Conservation (phyloP, 92 coral and sea anemone species). For the Porites rus region DNA sequence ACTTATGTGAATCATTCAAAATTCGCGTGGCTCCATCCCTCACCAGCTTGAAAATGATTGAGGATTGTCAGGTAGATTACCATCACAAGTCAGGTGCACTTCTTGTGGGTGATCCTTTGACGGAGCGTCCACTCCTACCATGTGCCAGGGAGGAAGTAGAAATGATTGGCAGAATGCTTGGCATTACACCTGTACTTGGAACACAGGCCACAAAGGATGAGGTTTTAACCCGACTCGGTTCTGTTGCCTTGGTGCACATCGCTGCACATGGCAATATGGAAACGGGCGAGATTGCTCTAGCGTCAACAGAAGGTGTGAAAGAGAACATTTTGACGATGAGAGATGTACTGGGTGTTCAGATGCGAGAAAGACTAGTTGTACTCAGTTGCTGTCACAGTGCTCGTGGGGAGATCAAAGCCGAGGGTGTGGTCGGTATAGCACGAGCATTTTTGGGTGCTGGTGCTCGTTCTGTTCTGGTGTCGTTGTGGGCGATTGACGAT, state of each 20-base stretch:
- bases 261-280: neutral
- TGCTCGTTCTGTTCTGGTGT: slow-evolving; percentile 40
- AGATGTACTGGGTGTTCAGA: slow-evolving; percentile 23
- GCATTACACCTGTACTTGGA: too few relatives aligned
- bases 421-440: slow-evolving; percentile 46
- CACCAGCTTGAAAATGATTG: too few relatives aligned
- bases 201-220: too few relatives aligned
- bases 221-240: too few relatives aligned
- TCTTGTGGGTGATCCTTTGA: too few relatives aligned
- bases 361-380: slow-evolving; percentile 39
- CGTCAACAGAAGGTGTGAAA: neutral
- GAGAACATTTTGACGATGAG: slow-evolving; percentile 17
- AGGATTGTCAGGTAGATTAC: too few relatives aligned
- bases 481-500: slow-evolving; percentile 39
- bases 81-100: too few relatives aligned
- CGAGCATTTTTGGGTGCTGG: slow-evolving; percentile 45
- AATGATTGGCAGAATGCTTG: too few relatives aligned
- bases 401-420: slow-evolving; percentile 36
- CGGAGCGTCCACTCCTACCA: too few relatives aligned
- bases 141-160: too few relatives aligned
- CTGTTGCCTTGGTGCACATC: too few relatives aligned
- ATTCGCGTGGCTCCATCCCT: slow-evolving; percentile 16
- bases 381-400: slow-evolving; percentile 44
- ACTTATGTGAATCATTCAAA: slow-evolving; percentile 9
- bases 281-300: slow-evolving; percentile 23